Evolutionary conservation across 1,140 invertebrate genomes (phyloP), one percentile per base, ranked within the genome.

Genomic region (Orussus abietinus): DNA sequence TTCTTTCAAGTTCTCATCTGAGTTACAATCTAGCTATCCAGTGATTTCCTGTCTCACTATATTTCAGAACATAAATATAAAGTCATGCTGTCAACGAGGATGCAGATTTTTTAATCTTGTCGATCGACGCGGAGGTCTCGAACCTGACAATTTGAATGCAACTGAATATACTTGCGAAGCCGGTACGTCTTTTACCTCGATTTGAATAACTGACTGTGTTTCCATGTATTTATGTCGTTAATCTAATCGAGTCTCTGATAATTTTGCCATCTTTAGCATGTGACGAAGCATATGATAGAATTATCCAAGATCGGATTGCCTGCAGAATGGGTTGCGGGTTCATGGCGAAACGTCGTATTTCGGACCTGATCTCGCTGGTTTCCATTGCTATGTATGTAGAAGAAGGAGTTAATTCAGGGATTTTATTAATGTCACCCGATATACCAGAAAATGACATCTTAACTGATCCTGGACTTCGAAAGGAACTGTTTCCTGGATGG

Each of bases 51-150:
- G 42, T 31, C 7, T 32, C 5, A 38, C 22, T 22, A 11, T 26
- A 11, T 55, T 56, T 15, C 19, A 68, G 66, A 57, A 22, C n/a
- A 54, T 65, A 18, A 61, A 67, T 20, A 42, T 57, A 3, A 59
- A 61, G 28, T 64, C 65, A 1, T 71, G 66, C 38, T 73, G 72
- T 44, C 60, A 64, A 20, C 49, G 68, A 42, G 72, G 72, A 4
- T 74, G 70, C 39, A 52, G 69, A 35, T 73, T 73, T 46, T 73
- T 65, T 37, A 72, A 64, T 51, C 55, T 74, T 6, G 58, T 72
- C 1, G 58, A 73, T 36, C 39, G 64, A 21, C 45, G 33, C 33
- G 52, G 43, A 17, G 52, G 45, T 34, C 39, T 61, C 9, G 50
- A 59, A 18, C 39, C 18, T 17, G 55, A 51, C 17, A 51, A 45